Evolutionary conservation across 2,113 vertebrate genomes (phyloP).

Genomic region (Oxygymnocypris stewartii): DNA sequence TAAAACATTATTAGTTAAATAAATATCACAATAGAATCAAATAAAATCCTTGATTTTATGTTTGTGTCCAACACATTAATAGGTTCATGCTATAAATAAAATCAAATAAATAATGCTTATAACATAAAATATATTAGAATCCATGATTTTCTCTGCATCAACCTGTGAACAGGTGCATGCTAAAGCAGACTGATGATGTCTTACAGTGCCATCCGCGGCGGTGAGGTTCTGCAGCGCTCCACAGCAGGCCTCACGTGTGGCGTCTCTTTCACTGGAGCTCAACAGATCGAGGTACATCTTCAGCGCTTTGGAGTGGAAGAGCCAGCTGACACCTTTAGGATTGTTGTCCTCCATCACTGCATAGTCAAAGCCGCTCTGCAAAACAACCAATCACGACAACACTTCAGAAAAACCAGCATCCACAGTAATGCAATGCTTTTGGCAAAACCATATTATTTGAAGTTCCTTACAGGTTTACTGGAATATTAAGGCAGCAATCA

Average conservation of each 20-base stretch:
- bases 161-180: not conserved
- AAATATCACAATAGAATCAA: not conserved
- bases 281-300: slow-evolving; percentile 86
- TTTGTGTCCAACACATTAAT: not conserved
- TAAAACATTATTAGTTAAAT: not conserved
- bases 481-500: not conserved
- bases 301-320: slow-evolving; percentile 89
- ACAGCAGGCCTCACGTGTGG: slow-evolving; percentile 86
- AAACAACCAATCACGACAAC: too few species aligned
- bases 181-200: slow-evolving; percentile 29
- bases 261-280: slow-evolving; percentile 79
- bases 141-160: not conserved
- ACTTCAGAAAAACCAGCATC: not conserved
- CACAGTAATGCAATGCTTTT: not conserved
- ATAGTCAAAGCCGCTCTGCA: slow-evolving; percentile 77
- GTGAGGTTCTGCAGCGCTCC: slow-evolving; percentile 94
- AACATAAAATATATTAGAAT: not conserved
- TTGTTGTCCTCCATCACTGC: slow-evolving; percentile 83
- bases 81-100: not conserved
- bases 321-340: slow-evolving; percentile 81
- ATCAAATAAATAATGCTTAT: not conserved
- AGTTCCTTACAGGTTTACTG: not conserved
- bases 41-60: not conserved
- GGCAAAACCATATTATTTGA: not conserved
- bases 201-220: slow-evolving; percentile 82